Conservation (phyloP, 37 sponge, comb jelly and placozoan genomes). For the Chondrilla cf. caribensis region DNA sequence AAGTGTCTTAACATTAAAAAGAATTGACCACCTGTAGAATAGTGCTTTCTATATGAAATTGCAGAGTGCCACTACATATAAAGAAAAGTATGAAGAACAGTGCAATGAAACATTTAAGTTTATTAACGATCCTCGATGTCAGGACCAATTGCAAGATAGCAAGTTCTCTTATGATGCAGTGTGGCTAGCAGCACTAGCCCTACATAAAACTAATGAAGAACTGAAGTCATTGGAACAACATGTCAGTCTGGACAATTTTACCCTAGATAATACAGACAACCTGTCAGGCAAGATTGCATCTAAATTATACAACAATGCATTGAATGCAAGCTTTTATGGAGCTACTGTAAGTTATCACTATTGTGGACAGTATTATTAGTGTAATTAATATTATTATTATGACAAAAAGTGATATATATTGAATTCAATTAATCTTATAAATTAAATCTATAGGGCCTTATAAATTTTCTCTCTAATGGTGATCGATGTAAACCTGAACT, state of each 20-base stretch:
- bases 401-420: no score
- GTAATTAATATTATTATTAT: no score
- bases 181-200: background rate
- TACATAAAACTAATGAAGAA: background rate
- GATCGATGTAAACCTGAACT: no score
- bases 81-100: background rate
- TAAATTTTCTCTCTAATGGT: no score
- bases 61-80: no score
- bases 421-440: no score
- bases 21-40: no score
- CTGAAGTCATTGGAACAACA: background rate
- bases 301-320: background rate
- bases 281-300: background rate
- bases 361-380: no score
- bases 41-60: no score
- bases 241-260: background rate
- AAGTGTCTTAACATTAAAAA: no score
- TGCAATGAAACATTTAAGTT: background rate
- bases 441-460: no score
- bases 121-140: background rate
- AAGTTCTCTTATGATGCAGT: background rate
- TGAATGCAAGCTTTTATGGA: background rate
- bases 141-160: background rate
- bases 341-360: slow-evolving; percentile 1
- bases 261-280: background rate